phyloP scores from a whole-genome alignment of 2,888 invertebrate genomes.

The Scaptodrosophila latifasciaeformis region DNA sequence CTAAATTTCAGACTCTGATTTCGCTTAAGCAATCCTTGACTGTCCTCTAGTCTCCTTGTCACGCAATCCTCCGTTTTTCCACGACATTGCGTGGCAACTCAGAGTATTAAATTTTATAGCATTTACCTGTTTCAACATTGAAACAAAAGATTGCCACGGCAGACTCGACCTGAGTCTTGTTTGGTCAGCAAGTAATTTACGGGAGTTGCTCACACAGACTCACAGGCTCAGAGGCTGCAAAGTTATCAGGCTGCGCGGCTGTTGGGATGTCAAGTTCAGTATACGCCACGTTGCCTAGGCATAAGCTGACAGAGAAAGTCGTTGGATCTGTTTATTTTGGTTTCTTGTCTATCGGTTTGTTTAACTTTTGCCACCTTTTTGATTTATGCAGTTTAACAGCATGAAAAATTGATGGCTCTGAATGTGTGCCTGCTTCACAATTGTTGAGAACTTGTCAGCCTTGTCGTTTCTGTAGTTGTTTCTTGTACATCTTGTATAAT shows the following conservation, averaged over 20 bases:
- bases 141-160: constrained; percentile 64
- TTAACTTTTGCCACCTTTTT: background rate
- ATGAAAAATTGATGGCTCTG: constrained; percentile 57
- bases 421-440: constrained; percentile 15
- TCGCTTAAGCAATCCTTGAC: background rate
- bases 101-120: constrained; percentile 60
- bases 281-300: constrained; percentile 11
- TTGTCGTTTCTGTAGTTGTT: background rate
- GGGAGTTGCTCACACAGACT: background rate
- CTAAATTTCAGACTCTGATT: background rate
- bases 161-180: too few species aligned
- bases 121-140: constrained; percentile 49
- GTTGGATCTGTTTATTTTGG: constrained; percentile 9
- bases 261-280: constrained; percentile 18
- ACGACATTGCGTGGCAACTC: background rate
- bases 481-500: constrained; percentile 1
- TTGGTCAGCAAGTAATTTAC: too few species aligned
- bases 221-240: background rate
- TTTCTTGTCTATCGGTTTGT: too few species aligned
- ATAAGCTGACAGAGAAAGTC: too few species aligned
- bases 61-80: constrained; percentile 45
- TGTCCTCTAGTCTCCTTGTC: constrained; percentile 19
- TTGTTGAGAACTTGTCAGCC: background rate
- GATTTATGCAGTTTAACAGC: constrained; percentile 49
- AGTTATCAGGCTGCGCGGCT: constrained; percentile 31